phyloP scores from a whole-genome alignment of 2,797 vertebrate genomes.

The Lerista edwardsae region DNA sequence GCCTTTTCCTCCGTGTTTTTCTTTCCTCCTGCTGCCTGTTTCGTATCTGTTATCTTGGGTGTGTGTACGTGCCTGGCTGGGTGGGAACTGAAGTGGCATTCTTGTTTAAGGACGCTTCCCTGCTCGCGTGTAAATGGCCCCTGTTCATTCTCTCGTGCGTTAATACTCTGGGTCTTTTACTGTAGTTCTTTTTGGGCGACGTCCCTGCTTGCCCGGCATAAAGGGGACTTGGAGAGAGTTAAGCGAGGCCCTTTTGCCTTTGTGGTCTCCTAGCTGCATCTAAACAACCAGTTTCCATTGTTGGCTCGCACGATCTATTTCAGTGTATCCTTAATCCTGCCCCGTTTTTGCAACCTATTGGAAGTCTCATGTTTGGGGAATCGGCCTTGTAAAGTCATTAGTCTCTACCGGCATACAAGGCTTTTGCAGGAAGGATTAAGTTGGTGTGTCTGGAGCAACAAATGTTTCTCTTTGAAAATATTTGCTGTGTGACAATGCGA shows the following conservation, averaged over 20 bases:
- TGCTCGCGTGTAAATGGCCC: too few relatives aligned
- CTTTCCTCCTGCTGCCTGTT: background rate
- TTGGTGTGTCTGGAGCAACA: background rate
- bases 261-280: background rate
- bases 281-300: background rate
- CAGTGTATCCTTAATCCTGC: conserved; percentile 12
- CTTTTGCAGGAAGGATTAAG: background rate
- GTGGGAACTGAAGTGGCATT: background rate
- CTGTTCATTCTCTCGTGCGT: too few relatives aligned
- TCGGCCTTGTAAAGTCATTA: conserved; percentile 13
- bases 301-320: background rate
- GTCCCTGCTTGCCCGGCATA: background rate
- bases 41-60: background rate
- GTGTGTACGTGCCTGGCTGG: background rate
- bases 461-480: background rate
- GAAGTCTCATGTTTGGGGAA: background rate
- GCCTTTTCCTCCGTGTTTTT: background rate
- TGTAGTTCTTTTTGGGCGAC: background rate
- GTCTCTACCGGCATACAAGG: background rate
- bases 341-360: background rate
- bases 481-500: background rate
- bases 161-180: background rate
- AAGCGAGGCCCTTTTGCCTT: background rate
- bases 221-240: background rate
- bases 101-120: background rate